Percentiles rank a stretch among this genome's conserved stretches.
These are phyloP conservation scores for Sylvilagus floridanus DNA, from an alignment of 2,797 vertebrate genomes.

Conservation along the genomic window DNA sequence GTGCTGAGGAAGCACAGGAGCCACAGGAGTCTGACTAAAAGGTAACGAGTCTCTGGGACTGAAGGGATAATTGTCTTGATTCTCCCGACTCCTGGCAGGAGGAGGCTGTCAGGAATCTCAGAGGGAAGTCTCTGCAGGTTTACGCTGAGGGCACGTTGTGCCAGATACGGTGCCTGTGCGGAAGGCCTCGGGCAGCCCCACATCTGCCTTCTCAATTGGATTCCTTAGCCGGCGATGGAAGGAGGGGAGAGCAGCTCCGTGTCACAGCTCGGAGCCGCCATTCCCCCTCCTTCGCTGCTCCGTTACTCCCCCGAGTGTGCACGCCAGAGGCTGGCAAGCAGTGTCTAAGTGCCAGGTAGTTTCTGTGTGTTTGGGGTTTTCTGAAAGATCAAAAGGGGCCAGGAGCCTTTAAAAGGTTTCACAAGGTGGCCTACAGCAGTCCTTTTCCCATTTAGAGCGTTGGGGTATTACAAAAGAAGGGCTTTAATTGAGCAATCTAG, in stretches of 20 bases:
- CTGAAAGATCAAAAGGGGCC: conserved; percentile 74
- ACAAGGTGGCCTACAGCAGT: conserved; percentile 80
- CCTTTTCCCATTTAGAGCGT: conserved; percentile 73
- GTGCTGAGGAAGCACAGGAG: conserved; percentile 59
- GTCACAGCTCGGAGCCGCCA: conserved; percentile 35
- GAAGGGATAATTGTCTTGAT: conserved; percentile 76
- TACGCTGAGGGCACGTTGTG: conserved; percentile 63
- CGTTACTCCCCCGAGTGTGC: background rate
- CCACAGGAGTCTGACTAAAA: conserved; percentile 70
- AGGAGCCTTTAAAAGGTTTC: conserved; percentile 79
- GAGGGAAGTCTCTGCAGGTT: conserved; percentile 64
- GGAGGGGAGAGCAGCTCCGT: conserved; percentile 48
- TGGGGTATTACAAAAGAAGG: conserved; percentile 82
- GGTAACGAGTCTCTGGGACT: conserved; percentile 70
- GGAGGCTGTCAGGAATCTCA: conserved; percentile 71
- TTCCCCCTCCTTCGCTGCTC: background rate
- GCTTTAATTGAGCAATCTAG: conserved; percentile 83
- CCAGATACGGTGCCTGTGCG: conserved; percentile 60
- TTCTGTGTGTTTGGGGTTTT: background rate
- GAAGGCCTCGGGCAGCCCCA: conserved; percentile 42
- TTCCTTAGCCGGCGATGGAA: conserved; percentile 36
- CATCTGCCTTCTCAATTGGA: conserved; percentile 64
- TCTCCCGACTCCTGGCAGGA: conserved; percentile 70
- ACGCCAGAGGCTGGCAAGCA: background rate
- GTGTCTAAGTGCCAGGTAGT: conserved; percentile 57